Base-by-base conservation (phyloP, 2,888 invertebrate genomes). In the Phaonia tiefii region DNA sequence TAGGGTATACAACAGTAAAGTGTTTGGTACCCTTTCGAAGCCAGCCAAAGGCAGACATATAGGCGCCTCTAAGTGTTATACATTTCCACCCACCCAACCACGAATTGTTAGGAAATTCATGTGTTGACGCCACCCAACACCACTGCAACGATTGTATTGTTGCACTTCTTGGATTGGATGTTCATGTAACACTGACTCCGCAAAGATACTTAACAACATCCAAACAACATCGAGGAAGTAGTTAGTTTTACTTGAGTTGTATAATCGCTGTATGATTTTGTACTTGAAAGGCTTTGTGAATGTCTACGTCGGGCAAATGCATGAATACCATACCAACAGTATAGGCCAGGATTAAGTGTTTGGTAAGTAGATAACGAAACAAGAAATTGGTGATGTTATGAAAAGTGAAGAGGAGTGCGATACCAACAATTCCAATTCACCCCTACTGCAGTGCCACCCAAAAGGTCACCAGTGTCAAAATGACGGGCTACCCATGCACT, bases 31-130 rank as follows among this genome's bases (percentile, higher is more conserved):
- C 31, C 31, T n/a, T n/a, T n/a, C n/a, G n/a, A n/a, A n/a, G n/a
- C n/a, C 10, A 22, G 15, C 56, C 56, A 11, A 22, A 63, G 11
- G 15, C 26, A 56, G 20, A 4, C 22, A 63, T 39, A 42, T 13
- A 63, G 63, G 31, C 31, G 31, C 31, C 31, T 31, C 51, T n/a
- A 51, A 51, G 17, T 20, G 8, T n/a, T n/a, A n/a, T n/a, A n/a
- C n/a, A 11, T 17, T 15, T 20, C 51, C 8, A n/a, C 7, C 51
- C 51, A 20, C 51, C 3, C 51, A 20, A 17, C 3, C 1, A 63
- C 10, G 5, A 60, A 60, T 22, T 42, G 63, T 11, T 63, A 39
- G 42, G 63, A 63, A 63, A 39, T 63, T 63, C 63, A 63, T 39
- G 63, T 42, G 15, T 63, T 37, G 22, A 1, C 20, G n/a, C 31